Evolutionary conservation across 2,888 invertebrate species (phyloP), one percentile per base, ranked within the genome.

Genomic region (Hipparchia sbordonii): DNA sequence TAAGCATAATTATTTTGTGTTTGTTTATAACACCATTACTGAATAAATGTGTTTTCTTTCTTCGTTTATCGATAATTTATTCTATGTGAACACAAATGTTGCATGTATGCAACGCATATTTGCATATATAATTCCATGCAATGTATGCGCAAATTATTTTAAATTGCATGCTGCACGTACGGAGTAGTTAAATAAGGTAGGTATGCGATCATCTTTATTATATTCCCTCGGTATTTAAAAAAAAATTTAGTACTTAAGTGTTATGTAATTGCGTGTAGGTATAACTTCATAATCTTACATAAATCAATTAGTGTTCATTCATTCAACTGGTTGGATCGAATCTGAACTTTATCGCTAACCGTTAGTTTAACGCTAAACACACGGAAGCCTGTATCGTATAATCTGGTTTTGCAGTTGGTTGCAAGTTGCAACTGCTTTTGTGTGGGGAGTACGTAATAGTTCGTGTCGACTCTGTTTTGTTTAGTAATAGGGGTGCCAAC

Each of bases 271-370:
- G 68, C 67, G 56, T 67, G 67, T 23, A 23, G 23, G 23, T 12
- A 45, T 12, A 23, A 54, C 46, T 59, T 68, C 66, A 62, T 6
- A 48, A 48, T 48, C 48, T 48, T 48, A 48, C 48, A 8, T 48
- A 48, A 48, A 48, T 13, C 65, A 67, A 70, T 75, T 67, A 62
- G 51, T 69, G 61, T 67, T 62, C 61, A 57, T 67, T 68, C 62
- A 57, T 33, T 67, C 63, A 67, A 72, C 72, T 76, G 48, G 48
- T 65, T 71, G 59, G n/a, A 56, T 23, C 45, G 39, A 67, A 67
- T 46, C 57, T 72, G 66, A 13, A 69, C 71, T 74, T 69, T 61
- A 65, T 51, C 57, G 56, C 62, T 48, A n/a, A 70, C 56, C 33
- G 48, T 13, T n/a, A 56, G 56, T 56, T 12, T 39, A 39, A 39